Conservation (phyloP, 2,113 vertebrate genomes). For the Oreochromis aureus region DNA sequence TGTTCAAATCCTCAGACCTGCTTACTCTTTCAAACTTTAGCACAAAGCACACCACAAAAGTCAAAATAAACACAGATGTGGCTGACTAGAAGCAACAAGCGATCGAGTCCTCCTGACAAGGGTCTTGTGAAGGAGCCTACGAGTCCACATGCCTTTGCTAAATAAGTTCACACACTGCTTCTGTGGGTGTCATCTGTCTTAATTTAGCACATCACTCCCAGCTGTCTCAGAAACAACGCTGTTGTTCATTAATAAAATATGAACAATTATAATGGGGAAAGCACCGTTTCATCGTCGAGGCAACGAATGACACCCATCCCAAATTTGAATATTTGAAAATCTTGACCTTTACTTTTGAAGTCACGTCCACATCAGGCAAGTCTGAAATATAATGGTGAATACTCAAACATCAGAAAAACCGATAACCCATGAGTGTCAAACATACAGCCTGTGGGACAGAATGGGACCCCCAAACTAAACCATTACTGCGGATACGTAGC, state of each 20-base stretch:
- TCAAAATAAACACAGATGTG: neutral
- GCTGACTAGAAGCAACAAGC: neutral
- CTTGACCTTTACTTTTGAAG: neutral
- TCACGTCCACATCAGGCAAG: accelerated
- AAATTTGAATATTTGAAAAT: neutral
- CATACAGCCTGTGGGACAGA: accelerated
- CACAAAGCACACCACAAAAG: neutral
- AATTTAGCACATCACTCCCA: neutral
- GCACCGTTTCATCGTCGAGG: accelerated
- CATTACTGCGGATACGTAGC: neutral
- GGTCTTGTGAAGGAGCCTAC: neutral
- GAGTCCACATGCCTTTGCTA: neutral
- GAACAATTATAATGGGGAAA: neutral
- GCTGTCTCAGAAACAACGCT: neutral
- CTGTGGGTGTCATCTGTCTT: neutral
- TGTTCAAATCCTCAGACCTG: neutral
- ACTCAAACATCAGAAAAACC: neutral
- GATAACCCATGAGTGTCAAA: neutral
- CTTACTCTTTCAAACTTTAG: accelerated
- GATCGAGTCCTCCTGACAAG: neutral
- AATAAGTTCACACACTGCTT: accelerated
- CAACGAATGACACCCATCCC: neutral
- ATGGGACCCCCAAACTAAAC: accelerated
- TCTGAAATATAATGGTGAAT: neutral
- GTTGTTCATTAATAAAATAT: neutral